Evolutionary conservation across 2,888 invertebrate genomes (phyloP).

Genomic region (Chrysopilus asiliformis): DNA sequence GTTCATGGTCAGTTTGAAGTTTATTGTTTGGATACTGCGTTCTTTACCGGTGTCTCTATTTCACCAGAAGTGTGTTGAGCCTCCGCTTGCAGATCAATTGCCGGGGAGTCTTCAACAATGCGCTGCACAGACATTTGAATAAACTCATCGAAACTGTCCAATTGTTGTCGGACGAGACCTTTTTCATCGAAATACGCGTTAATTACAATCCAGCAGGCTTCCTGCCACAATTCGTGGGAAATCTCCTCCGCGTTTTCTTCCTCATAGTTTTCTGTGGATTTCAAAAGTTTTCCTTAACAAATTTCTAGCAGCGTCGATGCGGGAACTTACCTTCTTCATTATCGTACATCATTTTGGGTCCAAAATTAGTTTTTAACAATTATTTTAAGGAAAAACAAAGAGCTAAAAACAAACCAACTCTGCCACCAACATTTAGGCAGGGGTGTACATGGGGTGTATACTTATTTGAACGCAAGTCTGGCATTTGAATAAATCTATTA

Average conservation of each 20-base stretch:
- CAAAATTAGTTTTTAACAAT: neutral
- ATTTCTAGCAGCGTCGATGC: neutral
- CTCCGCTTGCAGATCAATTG: constrained; percentile 94
- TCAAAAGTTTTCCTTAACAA: neutral
- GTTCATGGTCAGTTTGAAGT: too few species aligned
- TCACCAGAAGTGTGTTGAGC: constrained; percentile 92
- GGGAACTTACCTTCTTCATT: constrained; percentile 30
- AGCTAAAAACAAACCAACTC: too few species aligned
- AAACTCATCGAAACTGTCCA: constrained; percentile 99
- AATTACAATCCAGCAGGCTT: constrained; percentile 99
- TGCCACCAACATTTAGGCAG: too few species aligned
- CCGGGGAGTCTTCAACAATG: constrained; percentile 98
- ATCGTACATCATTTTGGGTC: constrained; percentile 26
- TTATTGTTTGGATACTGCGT: neutral
- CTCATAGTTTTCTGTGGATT: constrained; percentile 43
- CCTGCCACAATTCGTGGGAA: constrained; percentile 97
- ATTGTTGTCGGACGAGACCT: constrained; percentile 94
- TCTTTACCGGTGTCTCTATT: constrained; percentile 63
- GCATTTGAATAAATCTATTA: too few species aligned
- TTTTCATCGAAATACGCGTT: constrained; percentile 99
- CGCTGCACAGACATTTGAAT: constrained; percentile 99
- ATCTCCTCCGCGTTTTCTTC: constrained; percentile 91
- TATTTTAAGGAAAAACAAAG: neutral
- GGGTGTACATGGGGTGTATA: too few species aligned
- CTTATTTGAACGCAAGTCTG: too few species aligned